These are phyloP conservation scores for Neosilurus mollespiculum DNA, from an alignment of 2,797 vertebrate species.

Conservation along the genomic window DNA sequence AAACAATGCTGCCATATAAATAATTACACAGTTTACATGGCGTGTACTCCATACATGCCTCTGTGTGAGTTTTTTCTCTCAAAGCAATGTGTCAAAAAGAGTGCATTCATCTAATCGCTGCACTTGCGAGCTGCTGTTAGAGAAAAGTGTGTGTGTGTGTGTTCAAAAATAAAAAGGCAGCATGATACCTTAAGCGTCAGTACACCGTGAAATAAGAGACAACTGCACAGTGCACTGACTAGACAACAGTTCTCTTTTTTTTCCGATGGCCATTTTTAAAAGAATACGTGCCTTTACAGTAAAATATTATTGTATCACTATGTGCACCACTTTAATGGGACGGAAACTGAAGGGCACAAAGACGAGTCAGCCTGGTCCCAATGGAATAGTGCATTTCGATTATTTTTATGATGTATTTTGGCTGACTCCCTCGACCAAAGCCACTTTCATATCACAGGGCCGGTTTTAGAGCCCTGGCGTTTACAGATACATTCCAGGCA, in stretches of 20 bases:
- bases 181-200: conserved; percentile 3
- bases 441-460: conserved; percentile 36
- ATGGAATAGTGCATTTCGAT: conserved; percentile 43
- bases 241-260: conserved; percentile 5
- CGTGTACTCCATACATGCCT: background rate
- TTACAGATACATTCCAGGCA: conserved; percentile 38
- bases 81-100: background rate
- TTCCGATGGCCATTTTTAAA: background rate
- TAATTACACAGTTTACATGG: background rate
- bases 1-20: background rate
- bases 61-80: background rate
- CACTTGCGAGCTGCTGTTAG: background rate
- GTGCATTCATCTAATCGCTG: background rate
- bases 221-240: background rate
- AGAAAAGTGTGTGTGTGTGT: background rate
- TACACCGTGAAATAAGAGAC: conserved; percentile 13
- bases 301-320: background rate
- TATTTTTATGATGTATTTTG: conserved; percentile 46
- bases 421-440: conserved; percentile 22
- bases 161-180: conserved; percentile 16
- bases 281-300: background rate
- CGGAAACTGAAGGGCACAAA: conserved; percentile 41
- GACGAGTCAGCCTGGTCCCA: conserved; percentile 4
- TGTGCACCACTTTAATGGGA: background rate
- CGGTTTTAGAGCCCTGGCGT: conserved; percentile 34